Evolutionary conservation across 2,888 invertebrate genomes (phyloP).

Genomic region (Bedellia somnulentella): DNA sequence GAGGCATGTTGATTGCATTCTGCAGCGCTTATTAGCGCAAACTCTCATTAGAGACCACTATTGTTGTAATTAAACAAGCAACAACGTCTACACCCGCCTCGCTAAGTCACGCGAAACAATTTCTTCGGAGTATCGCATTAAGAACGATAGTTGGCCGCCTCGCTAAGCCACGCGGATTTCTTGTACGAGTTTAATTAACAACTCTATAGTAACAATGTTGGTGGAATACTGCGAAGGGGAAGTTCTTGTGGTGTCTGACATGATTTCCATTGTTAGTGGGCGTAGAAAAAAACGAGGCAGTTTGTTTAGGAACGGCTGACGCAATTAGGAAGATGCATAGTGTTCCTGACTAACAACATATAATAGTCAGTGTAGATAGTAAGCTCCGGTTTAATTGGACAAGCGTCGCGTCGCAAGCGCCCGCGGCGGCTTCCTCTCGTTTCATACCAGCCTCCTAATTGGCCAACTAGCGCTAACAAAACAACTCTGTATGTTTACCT

Average conservation of each 20-base stretch:
- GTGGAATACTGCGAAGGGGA: constrained; percentile 25
- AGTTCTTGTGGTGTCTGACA: constrained; percentile 48
- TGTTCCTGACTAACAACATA: no score
- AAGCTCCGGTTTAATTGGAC: constrained; percentile 10
- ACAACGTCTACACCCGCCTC: constrained; percentile 20
- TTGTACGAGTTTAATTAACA: constrained; percentile 57
- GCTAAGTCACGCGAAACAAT: constrained; percentile 4
- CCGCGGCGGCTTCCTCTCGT: constrained; percentile 10
- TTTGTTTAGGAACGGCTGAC: constrained; percentile 52
- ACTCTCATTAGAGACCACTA: constrained; percentile 59
- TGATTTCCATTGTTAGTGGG: constrained; percentile 50
- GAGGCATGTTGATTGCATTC: constrained; percentile 60
- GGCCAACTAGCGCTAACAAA: constrained; percentile 46
- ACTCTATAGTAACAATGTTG: constrained; percentile 42
- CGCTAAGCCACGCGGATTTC: constrained; percentile 18
- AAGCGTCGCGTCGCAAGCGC: constrained; percentile 7
- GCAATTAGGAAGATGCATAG: constrained; percentile 42
- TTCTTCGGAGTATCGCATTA: constrained; percentile 6
- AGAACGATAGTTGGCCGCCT: constrained; percentile 26
- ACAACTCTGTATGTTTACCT: constrained; percentile 34
- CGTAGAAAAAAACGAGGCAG: constrained; percentile 39
- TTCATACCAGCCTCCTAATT: constrained; percentile 48
- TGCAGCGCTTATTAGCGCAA: constrained; percentile 59
- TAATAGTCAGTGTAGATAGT: neutral
- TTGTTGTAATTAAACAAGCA: constrained; percentile 60